Evolutionary conservation across 2,888 invertebrate species (phyloP).

Genomic region (Hybos culiciformis): DNA sequence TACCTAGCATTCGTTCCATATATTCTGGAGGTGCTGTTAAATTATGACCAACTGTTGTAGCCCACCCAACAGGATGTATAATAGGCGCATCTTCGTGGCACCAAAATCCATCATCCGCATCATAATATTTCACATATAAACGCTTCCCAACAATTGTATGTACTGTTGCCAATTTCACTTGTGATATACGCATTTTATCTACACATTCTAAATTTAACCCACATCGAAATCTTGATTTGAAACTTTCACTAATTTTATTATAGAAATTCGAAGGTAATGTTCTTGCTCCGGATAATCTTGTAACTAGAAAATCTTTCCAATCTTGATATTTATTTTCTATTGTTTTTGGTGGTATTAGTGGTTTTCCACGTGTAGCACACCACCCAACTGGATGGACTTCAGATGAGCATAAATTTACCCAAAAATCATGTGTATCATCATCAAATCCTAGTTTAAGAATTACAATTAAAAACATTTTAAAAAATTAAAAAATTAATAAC

Average conservation of each 20-base stretch:
- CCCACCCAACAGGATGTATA: conserved; percentile 96
- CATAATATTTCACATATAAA: conserved; percentile 80
- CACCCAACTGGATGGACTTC: conserved; percentile 96
- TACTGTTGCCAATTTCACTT: conserved; percentile 80
- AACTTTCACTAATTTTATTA: conserved; percentile 69
- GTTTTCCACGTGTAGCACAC: conserved; percentile 92
- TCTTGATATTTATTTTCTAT: conserved; percentile 88
- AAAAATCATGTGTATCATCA: conserved; percentile 82
- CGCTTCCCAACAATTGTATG: conserved; percentile 85
- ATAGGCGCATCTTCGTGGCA: conserved; percentile 91
- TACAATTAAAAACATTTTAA: not conserved
- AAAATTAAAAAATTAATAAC: not conserved
- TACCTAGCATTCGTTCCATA: conserved; percentile 57
- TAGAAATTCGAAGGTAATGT: conserved; percentile 89
- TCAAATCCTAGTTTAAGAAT: conserved; percentile 49
- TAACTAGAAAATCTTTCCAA: conserved; percentile 91
- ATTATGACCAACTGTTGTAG: conserved; percentile 74
- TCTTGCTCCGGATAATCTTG: conserved; percentile 84
- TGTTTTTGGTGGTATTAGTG: conserved; percentile 82
- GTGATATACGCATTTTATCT: conserved; percentile 89
- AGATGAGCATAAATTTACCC: conserved; percentile 88
- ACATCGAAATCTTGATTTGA: conserved; percentile 67
- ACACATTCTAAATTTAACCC: conserved; percentile 86
- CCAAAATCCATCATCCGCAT: conserved; percentile 87
- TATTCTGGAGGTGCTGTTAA: conserved; percentile 74